phyloP scores from a whole-genome alignment of 2,797 vertebrate species.

The Phalloptychus januarius region DNA sequence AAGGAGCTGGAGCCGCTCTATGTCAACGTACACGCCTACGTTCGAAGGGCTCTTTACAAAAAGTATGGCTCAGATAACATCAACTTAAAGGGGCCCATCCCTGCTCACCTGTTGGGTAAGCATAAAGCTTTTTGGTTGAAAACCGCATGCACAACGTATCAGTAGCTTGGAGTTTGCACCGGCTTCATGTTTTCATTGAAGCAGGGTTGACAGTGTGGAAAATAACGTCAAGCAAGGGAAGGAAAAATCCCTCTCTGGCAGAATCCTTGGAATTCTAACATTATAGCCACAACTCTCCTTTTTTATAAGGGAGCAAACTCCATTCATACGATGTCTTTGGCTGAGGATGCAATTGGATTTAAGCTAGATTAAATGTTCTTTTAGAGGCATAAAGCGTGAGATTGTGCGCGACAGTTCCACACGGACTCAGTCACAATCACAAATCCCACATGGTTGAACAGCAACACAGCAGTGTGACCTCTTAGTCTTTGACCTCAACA shows the following conservation, averaged over 20 bases:
- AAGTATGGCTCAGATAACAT: slow-evolving; percentile 85
- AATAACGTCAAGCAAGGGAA: slow-evolving; percentile 23
- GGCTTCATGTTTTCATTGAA: neutral
- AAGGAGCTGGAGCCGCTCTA: slow-evolving; percentile 92
- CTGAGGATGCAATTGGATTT: slow-evolving; percentile 62
- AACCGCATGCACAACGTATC: neutral
- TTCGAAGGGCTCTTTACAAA: slow-evolving; percentile 88
- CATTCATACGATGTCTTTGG: slow-evolving; percentile 60
- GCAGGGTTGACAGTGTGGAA: slow-evolving; percentile 1
- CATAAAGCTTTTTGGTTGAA: slow-evolving; percentile 21
- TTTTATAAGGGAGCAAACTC: slow-evolving; percentile 39
- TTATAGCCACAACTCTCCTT: slow-evolving; percentile 32
- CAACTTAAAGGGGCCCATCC: slow-evolving; percentile 93
- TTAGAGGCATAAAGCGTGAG: slow-evolving; percentile 68
- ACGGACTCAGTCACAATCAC: slow-evolving; percentile 40
- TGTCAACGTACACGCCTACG: slow-evolving; percentile 91
- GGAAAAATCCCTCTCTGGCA: slow-evolving; percentile 30
- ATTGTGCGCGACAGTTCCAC: slow-evolving; percentile 65
- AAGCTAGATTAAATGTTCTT: slow-evolving; percentile 69
- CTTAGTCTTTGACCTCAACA: neutral
- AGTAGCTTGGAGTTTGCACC: neutral
- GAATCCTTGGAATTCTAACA: slow-evolving; percentile 48
- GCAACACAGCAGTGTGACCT: slow-evolving; percentile 29
- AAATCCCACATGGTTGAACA: slow-evolving; percentile 56
- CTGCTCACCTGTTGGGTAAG: slow-evolving; percentile 95